phyloP scores from a whole-genome alignment of 64 coral and sea anemone species.

The Actinia equina region DNA sequence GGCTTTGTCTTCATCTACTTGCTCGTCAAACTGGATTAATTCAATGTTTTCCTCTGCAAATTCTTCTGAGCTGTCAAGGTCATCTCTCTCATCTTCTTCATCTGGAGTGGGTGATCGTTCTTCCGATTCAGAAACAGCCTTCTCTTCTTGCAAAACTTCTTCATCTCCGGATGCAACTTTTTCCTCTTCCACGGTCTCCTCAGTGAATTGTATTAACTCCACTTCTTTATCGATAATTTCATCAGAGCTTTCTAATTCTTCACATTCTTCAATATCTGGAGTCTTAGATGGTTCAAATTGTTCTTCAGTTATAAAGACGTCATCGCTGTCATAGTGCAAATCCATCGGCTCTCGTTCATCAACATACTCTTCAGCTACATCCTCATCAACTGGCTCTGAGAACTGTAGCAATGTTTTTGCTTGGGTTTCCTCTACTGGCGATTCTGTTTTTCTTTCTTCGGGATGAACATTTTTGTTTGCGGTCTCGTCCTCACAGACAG shows the following conservation, averaged over 20 bases:
- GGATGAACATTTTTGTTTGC: neutral
- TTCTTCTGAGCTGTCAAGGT: constrained; percentile 43
- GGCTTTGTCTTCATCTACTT: constrained; percentile 19
- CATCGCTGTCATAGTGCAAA: neutral
- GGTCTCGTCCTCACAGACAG: constrained; percentile 17
- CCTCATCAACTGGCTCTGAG: neutral
- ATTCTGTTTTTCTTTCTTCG: neutral
- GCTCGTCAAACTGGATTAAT: constrained; percentile 5
- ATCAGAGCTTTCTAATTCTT: constrained; percentile 13
- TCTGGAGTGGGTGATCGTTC: neutral
- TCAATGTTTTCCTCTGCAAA: constrained; percentile 35
- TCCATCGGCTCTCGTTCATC: neutral
- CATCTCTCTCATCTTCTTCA: neutral
- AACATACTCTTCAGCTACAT: neutral
- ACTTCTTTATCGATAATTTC: neutral
- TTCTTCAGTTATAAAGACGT: neutral
- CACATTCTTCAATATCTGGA: neutral
- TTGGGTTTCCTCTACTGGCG: neutral
- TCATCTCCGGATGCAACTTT: neutral
- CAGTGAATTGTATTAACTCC: neutral
- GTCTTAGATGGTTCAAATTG: neutral
- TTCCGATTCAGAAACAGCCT: neutral
- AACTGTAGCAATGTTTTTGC: neutral
- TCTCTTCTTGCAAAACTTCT: neutral
- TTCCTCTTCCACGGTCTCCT: neutral